Base-by-base conservation (phyloP, 2,797 vertebrate species). In the Lepus oiostolus region DNA sequence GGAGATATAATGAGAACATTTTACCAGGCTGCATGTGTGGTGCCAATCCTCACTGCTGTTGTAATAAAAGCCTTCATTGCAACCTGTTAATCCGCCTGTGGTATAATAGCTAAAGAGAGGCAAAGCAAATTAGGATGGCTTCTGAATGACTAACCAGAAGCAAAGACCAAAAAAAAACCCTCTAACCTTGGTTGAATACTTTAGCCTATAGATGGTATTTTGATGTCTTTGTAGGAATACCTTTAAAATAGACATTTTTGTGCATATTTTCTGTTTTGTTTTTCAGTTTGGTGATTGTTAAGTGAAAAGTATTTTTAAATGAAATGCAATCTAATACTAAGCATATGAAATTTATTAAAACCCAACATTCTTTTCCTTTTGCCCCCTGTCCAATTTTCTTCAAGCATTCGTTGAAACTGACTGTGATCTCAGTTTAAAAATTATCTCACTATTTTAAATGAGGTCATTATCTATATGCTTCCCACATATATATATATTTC, bases 281-380 rank as follows among this genome's bases (percentile, higher is more conserved):
- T 91, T 95, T 91, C 50, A 72, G 10, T 90, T 85, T 95, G 58
- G 67, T 90, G 4, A 42, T 88, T 87, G 17, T 85, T 24, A 90
- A 24, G 5, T 92, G 50, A 90, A 91, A 94, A 77, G 11, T 94
- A 32, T 83, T 71, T 95, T 95, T 80, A 92, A 95, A 90, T 50
- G 4, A 74, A 90, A 75, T 91, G 5, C 4, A 93, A 0, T 90
- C 65, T 79, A 91, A 76, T 70, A 68, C 67, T 86, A 71, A 16
- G n/a, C 52, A 68, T 92, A 58, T 42, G 14, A 86, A 76, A 54
- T 65, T 52, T 63, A 70, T n/a, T 67, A 65, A 90, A 86, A 88
- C 35, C 91, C 68, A 89, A 54, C 47, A 67, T 86, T 87, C 14
- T 88, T 88, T 92, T 86, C 26, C 12, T 94, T 91, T 93, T 95